phyloP scores from a whole-genome alignment of 2,888 invertebrate species.

The Aquatica leii region DNA sequence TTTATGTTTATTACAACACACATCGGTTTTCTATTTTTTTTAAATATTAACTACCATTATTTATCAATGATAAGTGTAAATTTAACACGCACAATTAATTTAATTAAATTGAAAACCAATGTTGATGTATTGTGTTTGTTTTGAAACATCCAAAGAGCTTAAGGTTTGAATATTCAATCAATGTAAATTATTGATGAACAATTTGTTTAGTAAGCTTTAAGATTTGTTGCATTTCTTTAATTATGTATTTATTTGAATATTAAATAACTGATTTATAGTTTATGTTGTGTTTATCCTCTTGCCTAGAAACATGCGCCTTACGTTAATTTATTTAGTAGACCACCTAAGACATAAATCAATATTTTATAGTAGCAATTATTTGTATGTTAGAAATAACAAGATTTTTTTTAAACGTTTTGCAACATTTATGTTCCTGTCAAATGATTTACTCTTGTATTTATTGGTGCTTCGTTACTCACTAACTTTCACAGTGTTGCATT shows the following conservation, averaged over 20 bases:
- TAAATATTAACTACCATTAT: no score
- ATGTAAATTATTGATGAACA: neutral
- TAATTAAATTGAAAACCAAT: no score
- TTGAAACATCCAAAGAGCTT: no score
- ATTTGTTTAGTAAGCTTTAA: conserved; percentile 9
- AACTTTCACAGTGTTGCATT: conserved; percentile 17
- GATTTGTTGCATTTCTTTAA: conserved; percentile 22
- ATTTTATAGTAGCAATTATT: conserved; percentile 35
- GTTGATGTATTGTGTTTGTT: no score
- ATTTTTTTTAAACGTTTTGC: conserved; percentile 30
- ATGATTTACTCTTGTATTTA: conserved; percentile 31
- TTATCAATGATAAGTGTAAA: no score
- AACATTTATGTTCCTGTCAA: conserved; percentile 24
- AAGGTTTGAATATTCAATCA: no score
- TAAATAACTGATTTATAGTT: conserved; percentile 31
- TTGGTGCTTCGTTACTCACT: conserved; percentile 25
- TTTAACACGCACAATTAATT: no score
- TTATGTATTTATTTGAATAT: conserved; percentile 24
- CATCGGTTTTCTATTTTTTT: no score
- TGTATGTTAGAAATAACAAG: conserved; percentile 29
- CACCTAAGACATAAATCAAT: conserved; percentile 26
- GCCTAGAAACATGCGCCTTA: conserved; percentile 23
- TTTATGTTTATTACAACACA: no score
- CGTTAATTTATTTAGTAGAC: conserved; percentile 32
- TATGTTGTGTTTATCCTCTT: conserved; percentile 27